A percentile compares a stretch with the other conserved stretches of the same genome.
These are phyloP conservation scores for Lepidocyrtoides sp. DNA, from an alignment of 2,888 invertebrate species.

Conservation along the genomic window DNA sequence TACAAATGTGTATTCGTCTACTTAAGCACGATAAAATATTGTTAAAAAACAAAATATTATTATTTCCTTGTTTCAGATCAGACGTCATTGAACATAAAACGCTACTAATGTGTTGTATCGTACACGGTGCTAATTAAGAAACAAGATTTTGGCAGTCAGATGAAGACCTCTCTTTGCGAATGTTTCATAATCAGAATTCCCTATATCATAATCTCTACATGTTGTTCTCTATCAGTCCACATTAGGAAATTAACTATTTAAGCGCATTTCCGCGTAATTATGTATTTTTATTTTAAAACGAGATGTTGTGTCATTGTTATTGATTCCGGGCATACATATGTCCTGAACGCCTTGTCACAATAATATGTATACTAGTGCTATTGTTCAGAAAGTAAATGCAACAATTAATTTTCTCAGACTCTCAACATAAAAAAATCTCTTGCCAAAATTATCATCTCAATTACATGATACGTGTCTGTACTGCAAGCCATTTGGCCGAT, in stretches of 20 bases:
- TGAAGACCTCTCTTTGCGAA: too few relatives aligned
- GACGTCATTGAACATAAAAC: not conserved
- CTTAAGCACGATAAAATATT: not conserved
- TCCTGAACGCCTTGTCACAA: too few relatives aligned
- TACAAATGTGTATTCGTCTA: not conserved
- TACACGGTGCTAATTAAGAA: not conserved
- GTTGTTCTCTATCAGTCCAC: too few relatives aligned
- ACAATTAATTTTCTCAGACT: not conserved
- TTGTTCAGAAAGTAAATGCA: not conserved
- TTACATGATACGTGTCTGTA: not conserved
- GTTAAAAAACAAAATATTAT: not conserved
- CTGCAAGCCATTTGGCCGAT: not conserved
- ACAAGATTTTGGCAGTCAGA: not conserved
- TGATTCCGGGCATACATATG: not conserved
- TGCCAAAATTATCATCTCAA: not conserved
- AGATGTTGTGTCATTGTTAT: not conserved
- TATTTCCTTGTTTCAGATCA: slow-evolving; percentile 19
- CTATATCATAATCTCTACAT: not conserved
- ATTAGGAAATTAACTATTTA: not conserved
- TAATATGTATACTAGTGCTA: too few relatives aligned
- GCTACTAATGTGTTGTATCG: not conserved
- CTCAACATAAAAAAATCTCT: not conserved
- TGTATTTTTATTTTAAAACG: not conserved
- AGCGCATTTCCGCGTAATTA: slow-evolving; percentile 19
- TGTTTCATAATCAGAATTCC: not conserved